Percentiles rank a stretch among this genome's conserved stretches.
Evolutionary conservation across 2,888 invertebrate species (phyloP).

Genomic region (Cheilosia vernalis): DNA sequence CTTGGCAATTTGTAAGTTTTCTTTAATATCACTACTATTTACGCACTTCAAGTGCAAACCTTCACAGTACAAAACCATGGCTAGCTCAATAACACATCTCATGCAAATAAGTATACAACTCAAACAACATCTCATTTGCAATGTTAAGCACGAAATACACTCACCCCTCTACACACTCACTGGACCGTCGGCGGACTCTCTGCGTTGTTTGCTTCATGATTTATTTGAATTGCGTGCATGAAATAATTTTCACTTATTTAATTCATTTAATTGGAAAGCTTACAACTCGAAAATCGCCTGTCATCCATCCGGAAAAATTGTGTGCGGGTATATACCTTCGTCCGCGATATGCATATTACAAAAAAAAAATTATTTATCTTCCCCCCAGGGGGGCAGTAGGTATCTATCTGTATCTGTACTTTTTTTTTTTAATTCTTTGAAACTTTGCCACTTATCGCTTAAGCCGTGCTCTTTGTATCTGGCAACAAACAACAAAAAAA

Average conservation of each 20-base stretch:
- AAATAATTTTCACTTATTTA: conserved; percentile 74
- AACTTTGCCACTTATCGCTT: conserved; percentile 66
- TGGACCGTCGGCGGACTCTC: conserved; percentile 37
- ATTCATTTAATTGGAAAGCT: conserved; percentile 72
- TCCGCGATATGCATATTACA: conserved; percentile 21
- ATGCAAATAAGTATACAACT: conserved; percentile 39
- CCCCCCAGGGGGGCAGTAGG: conserved; percentile 22
- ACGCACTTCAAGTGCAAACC: conserved; percentile 10
- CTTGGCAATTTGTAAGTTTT: neutral
- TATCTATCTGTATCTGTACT: conserved; percentile 29
- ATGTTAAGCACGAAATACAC: conserved; percentile 58
- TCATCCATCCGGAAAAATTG: conserved; percentile 68
- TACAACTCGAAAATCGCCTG: conserved; percentile 71
- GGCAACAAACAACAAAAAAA: neutral
- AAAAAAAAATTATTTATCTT: conserved; percentile 36
- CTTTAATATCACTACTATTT: conserved; percentile 40
- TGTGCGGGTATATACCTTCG: neutral
- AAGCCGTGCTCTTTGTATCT: conserved; percentile 44
- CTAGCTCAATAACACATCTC: conserved; percentile 15
- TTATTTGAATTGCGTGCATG: conserved; percentile 73
- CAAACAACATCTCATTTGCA: conserved; percentile 63
- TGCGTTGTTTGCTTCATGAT: conserved; percentile 63
- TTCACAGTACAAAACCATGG: conserved; percentile 2
- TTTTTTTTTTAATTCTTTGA: conserved; percentile 58
- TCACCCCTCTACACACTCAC: conserved; percentile 15